Conservation (phyloP, 1,140 invertebrate genomes). For the Drosophila nannoptera region DNA sequence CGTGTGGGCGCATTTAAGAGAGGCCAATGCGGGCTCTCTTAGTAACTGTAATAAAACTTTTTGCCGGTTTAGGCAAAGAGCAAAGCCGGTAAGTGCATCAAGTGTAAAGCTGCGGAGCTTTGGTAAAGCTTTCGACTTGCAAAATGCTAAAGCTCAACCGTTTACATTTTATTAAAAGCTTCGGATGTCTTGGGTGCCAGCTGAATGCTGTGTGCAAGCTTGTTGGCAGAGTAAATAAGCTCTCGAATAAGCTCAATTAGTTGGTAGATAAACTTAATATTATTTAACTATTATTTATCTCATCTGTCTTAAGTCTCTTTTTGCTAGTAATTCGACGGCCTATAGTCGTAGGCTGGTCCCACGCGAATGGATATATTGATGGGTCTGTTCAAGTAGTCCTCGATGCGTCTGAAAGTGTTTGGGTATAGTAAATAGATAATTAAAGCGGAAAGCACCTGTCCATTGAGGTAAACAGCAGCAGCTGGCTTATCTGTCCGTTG, state of each 20-base stretch:
- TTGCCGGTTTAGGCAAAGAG: conserved; percentile 1
- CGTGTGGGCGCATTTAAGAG: conserved; percentile 62
- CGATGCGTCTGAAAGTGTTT: conserved; percentile 26
- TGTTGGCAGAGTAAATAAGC: not conserved
- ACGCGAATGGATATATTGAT: conserved; percentile 57
- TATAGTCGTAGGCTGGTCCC: conserved; percentile 60
- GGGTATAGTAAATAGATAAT: not conserved
- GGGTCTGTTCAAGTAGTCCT: conserved; percentile 54
- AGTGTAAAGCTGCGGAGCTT: conserved; percentile 19
- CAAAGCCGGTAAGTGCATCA: conserved; percentile 2
- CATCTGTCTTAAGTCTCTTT: not conserved
- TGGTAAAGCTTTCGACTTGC: not conserved
- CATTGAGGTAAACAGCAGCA: conserved; percentile 31
- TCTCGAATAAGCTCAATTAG: not conserved
- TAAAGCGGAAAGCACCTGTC: conserved; percentile 8
- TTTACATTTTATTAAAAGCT: conserved; percentile 33
- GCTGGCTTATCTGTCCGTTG: conserved; percentile 49
- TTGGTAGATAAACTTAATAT: not conserved
- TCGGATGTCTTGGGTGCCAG: too few relatives aligned
- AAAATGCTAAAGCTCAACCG: conserved; percentile 14
- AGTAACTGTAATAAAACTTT: conserved; percentile 31
- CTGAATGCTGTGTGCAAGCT: not conserved
- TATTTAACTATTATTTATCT: not conserved
- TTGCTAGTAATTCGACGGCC: conserved; percentile 43
- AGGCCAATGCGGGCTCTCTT: not conserved